Conservation (phyloP, 2,888 invertebrate genomes). For the Enchytraeus crypticus region DNA sequence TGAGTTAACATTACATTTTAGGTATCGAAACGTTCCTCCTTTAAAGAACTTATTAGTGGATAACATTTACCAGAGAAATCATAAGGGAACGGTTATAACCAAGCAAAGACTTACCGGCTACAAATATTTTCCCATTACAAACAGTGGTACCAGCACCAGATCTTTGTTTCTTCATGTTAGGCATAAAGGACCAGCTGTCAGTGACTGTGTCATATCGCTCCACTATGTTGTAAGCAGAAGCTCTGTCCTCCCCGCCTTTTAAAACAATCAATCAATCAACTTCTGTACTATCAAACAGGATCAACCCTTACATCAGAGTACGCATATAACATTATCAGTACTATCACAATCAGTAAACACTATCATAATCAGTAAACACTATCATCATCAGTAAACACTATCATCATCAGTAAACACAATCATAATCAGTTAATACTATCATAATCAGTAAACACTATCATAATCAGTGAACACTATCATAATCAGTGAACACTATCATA, state of each 20-base stretch:
- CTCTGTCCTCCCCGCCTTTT: conserved; percentile 77
- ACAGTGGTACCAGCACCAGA: conserved; percentile 78
- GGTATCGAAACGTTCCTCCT: too few relatives aligned
- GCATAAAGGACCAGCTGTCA: conserved; percentile 70
- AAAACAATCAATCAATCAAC: background rate
- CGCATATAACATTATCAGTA: background rate
- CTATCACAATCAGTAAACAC: background rate
- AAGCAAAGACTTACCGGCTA: conserved; percentile 51
- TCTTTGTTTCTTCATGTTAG: conserved; percentile 69
- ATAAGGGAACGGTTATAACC: too few relatives aligned
- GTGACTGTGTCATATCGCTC: conserved; percentile 77
- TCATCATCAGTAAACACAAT: background rate
- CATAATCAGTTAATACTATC: too few relatives aligned
- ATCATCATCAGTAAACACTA: background rate
- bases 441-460: too few relatives aligned
- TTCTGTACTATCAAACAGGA: background rate
- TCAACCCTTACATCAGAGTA: background rate
- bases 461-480: too few relatives aligned
- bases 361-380: too few relatives aligned
- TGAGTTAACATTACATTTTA: too few relatives aligned
- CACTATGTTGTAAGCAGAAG: conserved; percentile 78
- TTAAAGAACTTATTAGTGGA: too few relatives aligned
- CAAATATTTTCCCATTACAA: conserved; percentile 76
- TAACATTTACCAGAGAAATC: too few relatives aligned
- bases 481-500: too few relatives aligned